Evolutionary conservation across 92 coral and sea anemone genomes (phyloP), one percentile per base, ranked within the genome.

Genomic region (Desmophyllum pertusum): DNA sequence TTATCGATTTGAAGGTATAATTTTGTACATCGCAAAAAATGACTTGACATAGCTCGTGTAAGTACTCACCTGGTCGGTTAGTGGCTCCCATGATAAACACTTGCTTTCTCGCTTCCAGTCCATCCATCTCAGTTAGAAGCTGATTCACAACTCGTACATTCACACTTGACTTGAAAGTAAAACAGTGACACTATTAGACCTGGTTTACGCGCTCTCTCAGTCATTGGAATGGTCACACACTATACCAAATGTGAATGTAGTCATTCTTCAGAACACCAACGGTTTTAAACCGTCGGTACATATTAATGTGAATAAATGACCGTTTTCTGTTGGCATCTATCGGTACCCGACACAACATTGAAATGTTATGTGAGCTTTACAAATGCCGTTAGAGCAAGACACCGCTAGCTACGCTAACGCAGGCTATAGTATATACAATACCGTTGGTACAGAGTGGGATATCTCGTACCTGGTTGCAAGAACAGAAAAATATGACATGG

Each of bases 71-170:
- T 89, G 98, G 99, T 81, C 99, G 83, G 87, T 97, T 97, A 1
- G 99, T 94, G 53, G 99, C 99, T 9, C 93, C 98, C 98, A 97
- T 97, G 45, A 97, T 97, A 46, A 94, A 97, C 41, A 97, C 99
- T 72, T 97, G 99, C 64, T 97, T 97, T 74, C 99, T 91, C 3
- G 99, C 94, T 75, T 94, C 97, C 67, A 97, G 91, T 38, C 99
- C 99, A 72, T 97, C 99, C 99, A 97, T 97, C 86, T 97, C 99
- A 6, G 99, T 97, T 76, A 97, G 93, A 63, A 97, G 87, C 89
- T 97, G 99, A 84, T 97, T 97, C 23, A 97, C 99, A 31, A 97
- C 99, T 15, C 99, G 95, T 29, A 95, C 98, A 64, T 94, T 93
- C 29, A 90, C 94, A 61, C 94, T 94, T 11, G 99, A 97, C 99